Evolutionary conservation across 2,888 invertebrate genomes (phyloP), one percentile per base, ranked within the genome.

Genomic region (Calephelis perditalis): DNA sequence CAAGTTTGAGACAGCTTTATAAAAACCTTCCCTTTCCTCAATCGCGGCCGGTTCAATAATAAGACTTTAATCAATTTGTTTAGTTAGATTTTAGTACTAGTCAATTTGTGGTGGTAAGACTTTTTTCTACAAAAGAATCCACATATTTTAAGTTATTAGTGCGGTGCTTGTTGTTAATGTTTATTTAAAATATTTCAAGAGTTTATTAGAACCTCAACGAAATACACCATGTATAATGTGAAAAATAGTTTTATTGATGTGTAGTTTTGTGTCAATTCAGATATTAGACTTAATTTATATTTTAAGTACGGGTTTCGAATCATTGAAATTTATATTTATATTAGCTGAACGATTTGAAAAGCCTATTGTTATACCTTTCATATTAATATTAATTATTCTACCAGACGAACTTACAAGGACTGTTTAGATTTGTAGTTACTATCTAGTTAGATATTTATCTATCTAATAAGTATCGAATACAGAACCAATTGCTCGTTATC

Each of bases 81-180:
- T 80, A 78, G 74, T 75, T 84, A 86, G 86, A 78, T 74, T 71
- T 81, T 89, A 88, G 88, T 81, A 78, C 85, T 89, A 89, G 90
- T 89, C 86, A 89, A 89, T 89, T 88, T 84, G 82, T 84, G 86
- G 82, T 85, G 86, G 84, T 84, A 86, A 74, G 74, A 84, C 74
- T 86, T 88, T 26, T 26, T 88, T 86, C 87, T 88, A 88, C 81
- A 78, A 82, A 81, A 78, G 77, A 75, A 77, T 81, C 83, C 76
- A 81, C 81, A 84, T 82, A 79, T 75, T 82, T 76, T 76, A 80
- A 71, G 69, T 79, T 74, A 81, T 81, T 86, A 82, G 82, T 83
- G 78, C 82, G 88, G 88, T 89, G 88, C 88, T 90, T 84, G 78
- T 80, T 86, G 82, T 84, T 83, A 81, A 81, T 78, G 71, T 74